Evolutionary conservation across 2,113 vertebrate species (phyloP).

Genomic region (Atherinomorus stipes): DNA sequence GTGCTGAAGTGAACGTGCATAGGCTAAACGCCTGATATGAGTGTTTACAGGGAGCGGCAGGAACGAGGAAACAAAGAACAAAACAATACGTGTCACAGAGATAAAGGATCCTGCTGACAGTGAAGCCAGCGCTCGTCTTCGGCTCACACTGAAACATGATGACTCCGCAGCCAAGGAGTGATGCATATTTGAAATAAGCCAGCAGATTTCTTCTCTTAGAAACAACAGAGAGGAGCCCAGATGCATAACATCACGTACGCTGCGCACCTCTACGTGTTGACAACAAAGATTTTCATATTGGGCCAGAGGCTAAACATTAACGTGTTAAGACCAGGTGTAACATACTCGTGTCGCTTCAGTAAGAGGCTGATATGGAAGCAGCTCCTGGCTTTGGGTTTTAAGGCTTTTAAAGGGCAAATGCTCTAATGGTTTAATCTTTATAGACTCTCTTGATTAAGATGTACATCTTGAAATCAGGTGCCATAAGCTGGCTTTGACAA

Average conservation of each 20-base stretch:
- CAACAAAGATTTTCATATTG: neutral
- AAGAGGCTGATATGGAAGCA: no score
- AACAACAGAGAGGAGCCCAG: neutral
- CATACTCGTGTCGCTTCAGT: no score
- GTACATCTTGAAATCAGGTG: no score
- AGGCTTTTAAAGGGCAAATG: no score
- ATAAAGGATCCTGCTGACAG: slow-evolving; percentile 3
- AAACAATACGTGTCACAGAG: neutral
- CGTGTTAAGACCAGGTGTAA: no score
- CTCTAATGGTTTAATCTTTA: no score
- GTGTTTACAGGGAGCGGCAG: slow-evolving; percentile 42
- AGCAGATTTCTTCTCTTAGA: neutral
- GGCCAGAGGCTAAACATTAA: neutral
- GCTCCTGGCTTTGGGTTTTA: no score
- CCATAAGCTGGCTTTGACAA: no score
- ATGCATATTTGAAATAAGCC: neutral
- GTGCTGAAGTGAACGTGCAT: slow-evolving; percentile 31
- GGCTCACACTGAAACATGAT: neutral
- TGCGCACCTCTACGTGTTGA: neutral
- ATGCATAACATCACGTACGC: neutral
- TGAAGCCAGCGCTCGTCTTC: neutral
- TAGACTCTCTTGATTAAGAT: no score
- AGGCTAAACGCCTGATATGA: slow-evolving; percentile 7
- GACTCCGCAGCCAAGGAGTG: neutral
- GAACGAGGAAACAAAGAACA: slow-evolving; percentile 33